Percentiles rank a stretch among this genome's conserved stretches.
Conservation (phyloP, 1,140 invertebrate species). For the Diorhabda carinulata region DNA sequence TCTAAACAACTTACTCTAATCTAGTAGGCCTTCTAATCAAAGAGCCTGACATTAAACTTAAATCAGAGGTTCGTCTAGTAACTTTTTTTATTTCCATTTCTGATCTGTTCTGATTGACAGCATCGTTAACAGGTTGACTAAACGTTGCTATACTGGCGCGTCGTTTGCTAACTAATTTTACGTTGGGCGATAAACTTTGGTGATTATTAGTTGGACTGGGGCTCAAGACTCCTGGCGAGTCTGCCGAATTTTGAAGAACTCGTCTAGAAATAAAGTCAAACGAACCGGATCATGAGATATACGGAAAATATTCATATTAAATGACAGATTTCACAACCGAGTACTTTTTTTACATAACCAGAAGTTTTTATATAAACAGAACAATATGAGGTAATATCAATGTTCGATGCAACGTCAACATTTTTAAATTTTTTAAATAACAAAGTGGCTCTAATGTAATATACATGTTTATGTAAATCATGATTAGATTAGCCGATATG, state of each 20-base stretch:
- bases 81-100: slow-evolving; percentile 30
- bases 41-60: slow-evolving; percentile 33
- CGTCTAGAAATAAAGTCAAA: slow-evolving; percentile 26
- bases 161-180: slow-evolving; percentile 31
- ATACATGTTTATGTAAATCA: too few relatives aligned
- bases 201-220: slow-evolving; percentile 21
- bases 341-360: too few relatives aligned
- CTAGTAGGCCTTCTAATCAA: slow-evolving; percentile 37
- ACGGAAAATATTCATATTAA: too few relatives aligned
- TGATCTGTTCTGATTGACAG: slow-evolving; percentile 12
- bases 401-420: too few relatives aligned
- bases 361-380: too few relatives aligned
- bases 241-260: slow-evolving; percentile 39
- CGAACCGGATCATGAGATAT: too few relatives aligned
- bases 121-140: slow-evolving; percentile 24
- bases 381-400: too few relatives aligned
- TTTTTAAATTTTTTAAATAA: too few relatives aligned
- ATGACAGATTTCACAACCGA: too few relatives aligned
- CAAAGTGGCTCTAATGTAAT: too few relatives aligned
- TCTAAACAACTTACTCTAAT: slow-evolving; percentile 40
- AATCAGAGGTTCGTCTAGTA: slow-evolving; percentile 39
- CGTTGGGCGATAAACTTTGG: slow-evolving; percentile 17
- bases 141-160: slow-evolving; percentile 44
- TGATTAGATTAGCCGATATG: too few relatives aligned
- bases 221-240: slow-evolving; percentile 3